Percentiles rank a stretch among this genome's conserved stretches.
phyloP scores from a whole-genome alignment of 2,888 invertebrate species.

The Nemurella pictetii region DNA sequence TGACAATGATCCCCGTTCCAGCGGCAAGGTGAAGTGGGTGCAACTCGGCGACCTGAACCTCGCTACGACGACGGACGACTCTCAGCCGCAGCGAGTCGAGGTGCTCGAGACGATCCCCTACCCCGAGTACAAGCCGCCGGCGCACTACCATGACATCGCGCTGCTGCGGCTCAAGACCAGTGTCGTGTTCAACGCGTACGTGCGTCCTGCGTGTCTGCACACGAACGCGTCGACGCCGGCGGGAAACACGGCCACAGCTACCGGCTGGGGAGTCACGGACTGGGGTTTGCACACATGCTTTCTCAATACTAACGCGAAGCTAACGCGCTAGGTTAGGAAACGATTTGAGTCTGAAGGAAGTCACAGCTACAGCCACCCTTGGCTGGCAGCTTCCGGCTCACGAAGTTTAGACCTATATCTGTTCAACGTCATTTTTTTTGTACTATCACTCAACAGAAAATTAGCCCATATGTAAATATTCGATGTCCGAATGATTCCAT shows the following conservation, averaged over 20 bases:
- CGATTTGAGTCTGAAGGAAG: too few relatives aligned
- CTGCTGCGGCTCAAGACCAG: constrained; percentile 59
- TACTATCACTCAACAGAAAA: too few relatives aligned
- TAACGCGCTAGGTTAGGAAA: too few relatives aligned
- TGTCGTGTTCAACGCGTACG: constrained; percentile 57
- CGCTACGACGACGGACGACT: constrained; percentile 44
- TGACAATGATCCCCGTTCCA: constrained; percentile 1
- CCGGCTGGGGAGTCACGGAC: constrained; percentile 63
- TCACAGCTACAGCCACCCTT: too few relatives aligned
- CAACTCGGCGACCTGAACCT: constrained; percentile 61
- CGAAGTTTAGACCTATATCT: too few relatives aligned
- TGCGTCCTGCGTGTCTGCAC: constrained; percentile 65
- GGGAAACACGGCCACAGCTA: constrained; percentile 56
- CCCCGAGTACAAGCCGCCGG: constrained; percentile 60
- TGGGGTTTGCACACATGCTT: not conserved
- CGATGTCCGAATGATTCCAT: too few relatives aligned
- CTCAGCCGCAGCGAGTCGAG: constrained; percentile 53
- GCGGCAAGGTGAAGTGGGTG: constrained; percentile 52
- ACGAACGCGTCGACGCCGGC: not conserved
- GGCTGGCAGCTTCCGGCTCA: too few relatives aligned
- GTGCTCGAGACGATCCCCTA: constrained; percentile 57
- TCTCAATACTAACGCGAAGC: too few relatives aligned
- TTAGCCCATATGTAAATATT: too few relatives aligned
- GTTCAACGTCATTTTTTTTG: too few relatives aligned
- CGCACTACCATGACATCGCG: constrained; percentile 67